phyloP scores from a whole-genome alignment of 1,140 invertebrate genomes.

The Archegozetes longisetosus region DNA sequence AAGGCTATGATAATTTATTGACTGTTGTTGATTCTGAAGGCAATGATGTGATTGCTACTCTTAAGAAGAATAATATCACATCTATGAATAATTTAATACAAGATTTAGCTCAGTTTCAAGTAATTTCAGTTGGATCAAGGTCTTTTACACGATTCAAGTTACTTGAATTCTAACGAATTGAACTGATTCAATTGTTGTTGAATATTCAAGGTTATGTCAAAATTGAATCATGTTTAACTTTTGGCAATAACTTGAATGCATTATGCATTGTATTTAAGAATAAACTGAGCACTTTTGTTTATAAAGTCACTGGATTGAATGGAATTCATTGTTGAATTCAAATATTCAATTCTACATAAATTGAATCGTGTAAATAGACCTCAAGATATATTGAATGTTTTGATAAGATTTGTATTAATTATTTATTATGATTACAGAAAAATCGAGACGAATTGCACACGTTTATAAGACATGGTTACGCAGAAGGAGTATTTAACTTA shows the following conservation, averaged over 20 bases:
- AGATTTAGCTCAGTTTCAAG: constrained; percentile 53
- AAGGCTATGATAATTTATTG: constrained; percentile 73
- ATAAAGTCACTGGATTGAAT: too few relatives aligned
- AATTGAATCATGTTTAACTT: too few relatives aligned
- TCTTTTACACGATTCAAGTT: too few relatives aligned
- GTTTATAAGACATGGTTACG: constrained; percentile 47
- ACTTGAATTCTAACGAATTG: too few relatives aligned
- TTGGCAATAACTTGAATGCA: too few relatives aligned
- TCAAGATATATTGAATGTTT: neutral
- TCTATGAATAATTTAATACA: constrained; percentile 40
- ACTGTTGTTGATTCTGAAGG: constrained; percentile 50
- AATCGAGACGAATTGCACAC: constrained; percentile 55
- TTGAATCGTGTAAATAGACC: too few relatives aligned
- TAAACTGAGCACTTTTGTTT: too few relatives aligned
- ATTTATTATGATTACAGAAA: constrained; percentile 34
- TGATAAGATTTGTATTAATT: constrained; percentile 1
- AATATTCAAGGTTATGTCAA: too few relatives aligned
- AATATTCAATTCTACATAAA: too few relatives aligned
- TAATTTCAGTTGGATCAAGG: constrained; percentile 33
- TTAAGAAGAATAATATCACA: constrained; percentile 39
- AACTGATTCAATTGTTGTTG: too few relatives aligned
- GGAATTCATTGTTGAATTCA: too few relatives aligned
- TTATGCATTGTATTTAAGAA: too few relatives aligned
- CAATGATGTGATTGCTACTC: constrained; percentile 40
- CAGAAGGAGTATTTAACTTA: constrained; percentile 40